Percentiles rank a stretch among this genome's conserved stretches.
phyloP scores from a whole-genome alignment of 2,888 invertebrate genomes.

The Asteroscopus sphinx region DNA sequence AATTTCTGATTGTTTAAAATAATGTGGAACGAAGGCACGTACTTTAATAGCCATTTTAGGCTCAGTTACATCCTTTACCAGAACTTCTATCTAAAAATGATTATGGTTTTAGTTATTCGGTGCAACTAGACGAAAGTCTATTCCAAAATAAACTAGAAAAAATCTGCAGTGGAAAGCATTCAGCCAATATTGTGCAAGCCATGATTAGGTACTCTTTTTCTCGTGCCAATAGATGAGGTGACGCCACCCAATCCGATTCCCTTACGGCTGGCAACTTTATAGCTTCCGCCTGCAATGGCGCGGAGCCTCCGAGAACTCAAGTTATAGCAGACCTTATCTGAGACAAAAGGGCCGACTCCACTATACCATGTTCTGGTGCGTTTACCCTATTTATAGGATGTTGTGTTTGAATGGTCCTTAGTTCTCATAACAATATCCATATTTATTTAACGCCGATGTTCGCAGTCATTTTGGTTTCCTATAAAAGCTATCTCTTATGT shows the following conservation, averaged over 20 bases:
- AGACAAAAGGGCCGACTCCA: conserved; percentile 74
- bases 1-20: too few species aligned
- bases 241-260: conserved; percentile 82
- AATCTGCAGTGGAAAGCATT: conserved; percentile 30
- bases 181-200: conserved; percentile 61
- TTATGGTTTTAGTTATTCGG: too few species aligned
- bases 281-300: conserved; percentile 75
- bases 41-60: too few species aligned
- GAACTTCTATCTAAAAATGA: too few species aligned
- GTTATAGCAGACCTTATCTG: conserved; percentile 74
- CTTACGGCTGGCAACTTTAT: conserved; percentile 79
- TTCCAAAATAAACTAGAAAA: background rate
- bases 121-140: too few species aligned
- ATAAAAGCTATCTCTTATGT: conserved; percentile 9
- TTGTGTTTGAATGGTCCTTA: conserved; percentile 59
- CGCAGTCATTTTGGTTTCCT: conserved; percentile 5
- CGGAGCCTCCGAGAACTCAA: conserved; percentile 58
- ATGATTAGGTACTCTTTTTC: conserved; percentile 72
- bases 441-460: conserved; percentile 38
- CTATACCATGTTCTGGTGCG: conserved; percentile 60
- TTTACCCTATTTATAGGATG: conserved; percentile 64
- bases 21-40: too few species aligned
- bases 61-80: too few species aligned
- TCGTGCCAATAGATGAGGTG: conserved; percentile 74
- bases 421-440: conserved; percentile 57